A percentile compares a stretch with the other conserved stretches of the same genome.
Evolutionary conservation across 2,797 vertebrate genomes (phyloP).

Genomic region (Cetoscarus ocellatus): DNA sequence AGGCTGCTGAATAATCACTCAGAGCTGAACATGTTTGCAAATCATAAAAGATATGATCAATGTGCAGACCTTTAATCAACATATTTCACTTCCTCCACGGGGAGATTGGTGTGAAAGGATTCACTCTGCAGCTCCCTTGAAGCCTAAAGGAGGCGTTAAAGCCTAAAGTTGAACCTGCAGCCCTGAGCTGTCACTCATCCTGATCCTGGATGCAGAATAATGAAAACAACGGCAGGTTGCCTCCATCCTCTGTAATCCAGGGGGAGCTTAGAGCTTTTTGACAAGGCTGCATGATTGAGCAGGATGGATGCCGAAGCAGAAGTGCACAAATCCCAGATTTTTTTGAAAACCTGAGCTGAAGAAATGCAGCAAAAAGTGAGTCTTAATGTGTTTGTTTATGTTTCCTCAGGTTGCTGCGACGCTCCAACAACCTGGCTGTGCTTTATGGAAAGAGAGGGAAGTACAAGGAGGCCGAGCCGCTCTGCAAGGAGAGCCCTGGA

Average conservation of each 20-base stretch:
- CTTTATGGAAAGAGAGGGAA: conserved; percentile 98
- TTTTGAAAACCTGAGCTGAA: background rate
- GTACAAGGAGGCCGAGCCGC: conserved; percentile 96
- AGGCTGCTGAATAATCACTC: conserved; percentile 32
- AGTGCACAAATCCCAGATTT: background rate
- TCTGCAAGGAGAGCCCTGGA: conserved; percentile 97
- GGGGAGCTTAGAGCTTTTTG: background rate
- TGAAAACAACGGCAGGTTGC: conserved; percentile 4
- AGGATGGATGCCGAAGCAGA: background rate
- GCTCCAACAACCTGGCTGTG: conserved; percentile 97
- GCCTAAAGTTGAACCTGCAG: background rate
- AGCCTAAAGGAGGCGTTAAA: conserved; percentile 25
- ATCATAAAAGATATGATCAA: background rate
- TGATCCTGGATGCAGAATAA: conserved; percentile 17
- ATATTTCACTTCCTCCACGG: background rate
- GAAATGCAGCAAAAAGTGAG: too few species aligned
- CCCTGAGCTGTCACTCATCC: conserved; percentile 19
- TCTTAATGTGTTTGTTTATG: conserved; percentile 18
- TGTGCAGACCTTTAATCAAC: conserved; percentile 6
- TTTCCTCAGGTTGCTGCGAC: conserved; percentile 93
- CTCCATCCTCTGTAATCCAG: background rate
- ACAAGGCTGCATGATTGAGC: background rate
- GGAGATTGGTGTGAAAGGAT: conserved; percentile 6
- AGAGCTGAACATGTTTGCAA: conserved; percentile 1
- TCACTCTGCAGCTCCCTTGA: too few species aligned